phyloP scores from a whole-genome alignment of 2,888 invertebrate species.

The Sericinus montela region DNA sequence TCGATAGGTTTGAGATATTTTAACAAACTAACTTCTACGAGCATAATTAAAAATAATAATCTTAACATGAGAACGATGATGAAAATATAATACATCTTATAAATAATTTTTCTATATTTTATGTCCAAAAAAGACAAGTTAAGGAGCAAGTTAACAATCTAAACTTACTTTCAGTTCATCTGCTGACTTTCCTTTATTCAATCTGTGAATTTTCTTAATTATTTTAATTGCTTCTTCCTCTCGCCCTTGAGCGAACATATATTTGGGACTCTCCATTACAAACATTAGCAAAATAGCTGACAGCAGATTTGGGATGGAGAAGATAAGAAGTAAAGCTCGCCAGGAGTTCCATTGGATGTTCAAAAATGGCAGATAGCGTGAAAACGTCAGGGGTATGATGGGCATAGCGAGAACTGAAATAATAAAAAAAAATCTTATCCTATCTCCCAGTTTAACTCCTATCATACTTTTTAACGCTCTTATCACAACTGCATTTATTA shows the following conservation, averaged over 20 bases:
- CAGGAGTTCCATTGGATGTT: conserved; percentile 80
- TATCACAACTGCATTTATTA: too few relatives aligned
- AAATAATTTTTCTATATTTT: neutral
- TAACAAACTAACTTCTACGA: too few relatives aligned
- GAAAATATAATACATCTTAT: too few relatives aligned
- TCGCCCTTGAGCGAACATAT: conserved; percentile 79
- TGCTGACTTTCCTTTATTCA: conserved; percentile 33
- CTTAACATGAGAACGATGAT: too few relatives aligned
- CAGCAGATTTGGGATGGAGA: conserved; percentile 81
- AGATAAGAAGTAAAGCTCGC: conserved; percentile 80
- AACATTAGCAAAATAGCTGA: conserved; percentile 71
- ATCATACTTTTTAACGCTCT: too few relatives aligned
- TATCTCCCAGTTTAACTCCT: too few relatives aligned
- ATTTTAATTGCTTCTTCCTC: conserved; percentile 70
- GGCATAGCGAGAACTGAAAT: conserved; percentile 77
- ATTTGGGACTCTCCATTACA: conserved; percentile 88
- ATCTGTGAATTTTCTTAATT: conserved; percentile 41
- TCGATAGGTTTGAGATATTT: too few relatives aligned
- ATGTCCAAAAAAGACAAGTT: neutral
- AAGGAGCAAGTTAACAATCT: too few relatives aligned
- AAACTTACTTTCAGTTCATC: neutral
- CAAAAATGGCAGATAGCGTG: conserved; percentile 39
- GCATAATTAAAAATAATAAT: too few relatives aligned
- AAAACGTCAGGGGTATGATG: conserved; percentile 74
- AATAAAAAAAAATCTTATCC: too few relatives aligned